These are phyloP conservation scores for Luperina testacea DNA, from an alignment of 2,888 invertebrate species.

Conservation along the genomic window DNA sequence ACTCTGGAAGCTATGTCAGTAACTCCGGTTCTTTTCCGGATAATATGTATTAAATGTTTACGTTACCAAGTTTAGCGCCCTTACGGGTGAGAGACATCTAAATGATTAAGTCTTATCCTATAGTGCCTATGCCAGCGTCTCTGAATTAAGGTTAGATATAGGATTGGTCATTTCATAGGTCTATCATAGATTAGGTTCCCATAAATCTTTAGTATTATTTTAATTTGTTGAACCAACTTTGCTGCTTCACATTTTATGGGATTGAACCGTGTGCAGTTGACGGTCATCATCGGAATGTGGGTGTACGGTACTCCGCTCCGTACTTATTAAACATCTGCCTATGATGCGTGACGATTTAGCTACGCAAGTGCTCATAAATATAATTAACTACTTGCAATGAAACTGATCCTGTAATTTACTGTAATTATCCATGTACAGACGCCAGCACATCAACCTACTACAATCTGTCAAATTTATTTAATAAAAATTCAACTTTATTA, in stretches of 20 bases:
- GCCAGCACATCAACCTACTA: too few species aligned
- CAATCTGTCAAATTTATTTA: too few species aligned
- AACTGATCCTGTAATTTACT: conserved; percentile 44
- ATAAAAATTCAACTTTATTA: too few species aligned
- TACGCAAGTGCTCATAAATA: conserved; percentile 34
- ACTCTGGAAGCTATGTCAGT: background rate
- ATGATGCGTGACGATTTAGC: conserved; percentile 36
- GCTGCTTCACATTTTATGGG: background rate
- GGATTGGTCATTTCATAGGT: background rate
- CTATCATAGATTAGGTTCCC: background rate
- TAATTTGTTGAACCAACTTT: background rate
- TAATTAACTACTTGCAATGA: conserved; percentile 18
- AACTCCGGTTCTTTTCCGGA: background rate
- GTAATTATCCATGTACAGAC: background rate
- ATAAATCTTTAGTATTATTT: background rate
- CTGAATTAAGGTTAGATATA: background rate
- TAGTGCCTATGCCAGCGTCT: background rate
- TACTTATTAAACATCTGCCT: conserved; percentile 32
- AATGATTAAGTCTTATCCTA: background rate
- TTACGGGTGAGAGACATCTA: too few species aligned
- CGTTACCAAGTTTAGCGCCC: too few species aligned
- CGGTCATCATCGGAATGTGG: conserved; percentile 22
- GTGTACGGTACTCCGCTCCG: background rate
- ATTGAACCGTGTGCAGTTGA: conserved; percentile 5
- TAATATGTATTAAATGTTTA: too few species aligned